Evolutionary conservation across 2,797 vertebrate species (phyloP), one percentile per base, ranked within the genome.

Genomic region (Masticophis lateralis): DNA sequence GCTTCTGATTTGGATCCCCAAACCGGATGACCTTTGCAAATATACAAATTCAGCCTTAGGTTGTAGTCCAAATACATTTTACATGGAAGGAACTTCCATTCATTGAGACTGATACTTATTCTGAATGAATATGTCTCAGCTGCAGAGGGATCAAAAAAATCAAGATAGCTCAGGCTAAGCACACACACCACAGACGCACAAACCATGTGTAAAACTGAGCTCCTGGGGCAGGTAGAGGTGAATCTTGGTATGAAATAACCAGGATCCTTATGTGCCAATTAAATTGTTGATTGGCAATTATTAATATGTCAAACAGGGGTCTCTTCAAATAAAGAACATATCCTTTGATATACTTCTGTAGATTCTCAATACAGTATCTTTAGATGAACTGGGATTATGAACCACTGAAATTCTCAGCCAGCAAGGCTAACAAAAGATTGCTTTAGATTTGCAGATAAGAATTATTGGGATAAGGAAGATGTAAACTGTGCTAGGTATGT

Each of bases 401-500:
- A 83, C 79, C 43, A 47, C 79, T 83, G 79, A 83, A 83, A 83
- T 83, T 83, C 20, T 47, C 79, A 47, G 20, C 43, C 79, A 25
- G 43, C 79, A 47, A 25, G 37, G 10, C 79, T 83, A 83, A 83
- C 43, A 83, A 47, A 83, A 83, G 79, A 90, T 86, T 86, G 14
- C 22, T 91, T 13, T 20, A 59, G 32, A 66, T n/a, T 86, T 91
- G 57, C 20, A 86, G 57, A 79, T 83, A 91, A 86, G 14, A 53
- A 22, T 86, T 79, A 47, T 88, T 90, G 91, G 63, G 83, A 32
- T 74, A 74, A 88, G 66, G 59, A 69, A 60, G 87, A 93, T 91
- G 56, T 88, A 91, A 66, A 92, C 90, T 37, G 87, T 59, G 61
- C 66, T 86, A 61, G 66, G 12, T 55, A 22, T 32, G 51, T 92